Evolutionary conservation across 2,888 invertebrate species (phyloP).

Genomic region (Ceratothoa steindachneri): DNA sequence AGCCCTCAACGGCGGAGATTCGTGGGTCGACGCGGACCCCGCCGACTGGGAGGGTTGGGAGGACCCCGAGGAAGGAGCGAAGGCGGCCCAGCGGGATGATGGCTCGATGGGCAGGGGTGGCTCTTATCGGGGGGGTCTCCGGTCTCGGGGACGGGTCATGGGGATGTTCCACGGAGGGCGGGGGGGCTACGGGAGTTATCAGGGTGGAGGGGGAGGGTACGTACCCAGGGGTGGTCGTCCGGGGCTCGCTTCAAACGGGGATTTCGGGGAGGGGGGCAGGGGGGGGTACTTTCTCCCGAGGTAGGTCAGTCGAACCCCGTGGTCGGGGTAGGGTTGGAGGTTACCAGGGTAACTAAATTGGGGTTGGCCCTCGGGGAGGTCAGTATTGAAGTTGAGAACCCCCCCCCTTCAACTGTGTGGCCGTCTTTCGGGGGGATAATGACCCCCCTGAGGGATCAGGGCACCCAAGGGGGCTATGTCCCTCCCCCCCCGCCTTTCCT

Average conservation of each 20-base stretch:
- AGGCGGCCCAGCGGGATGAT: conserved; percentile 26
- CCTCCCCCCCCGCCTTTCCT: too few relatives aligned
- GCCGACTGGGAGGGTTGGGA: conserved; percentile 29
- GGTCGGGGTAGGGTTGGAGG: conserved; percentile 19
- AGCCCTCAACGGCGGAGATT: conserved; percentile 22
- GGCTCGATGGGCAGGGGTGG: conserved; percentile 26
- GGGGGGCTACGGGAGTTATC: conserved; percentile 19
- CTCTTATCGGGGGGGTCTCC: conserved; percentile 15
- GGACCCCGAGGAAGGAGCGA: neutral
- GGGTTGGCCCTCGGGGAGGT: conserved; percentile 18
- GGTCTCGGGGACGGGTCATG: conserved; percentile 28
- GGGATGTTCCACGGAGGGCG: conserved; percentile 24
- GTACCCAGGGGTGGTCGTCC: conserved; percentile 22
- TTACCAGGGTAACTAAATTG: conserved; percentile 21
- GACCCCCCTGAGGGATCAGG: too few relatives aligned
- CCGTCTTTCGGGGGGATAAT: too few relatives aligned
- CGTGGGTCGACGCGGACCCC: conserved; percentile 21
- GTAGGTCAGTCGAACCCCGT: neutral
- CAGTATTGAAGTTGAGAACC: neutral
- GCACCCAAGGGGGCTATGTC: too few relatives aligned
- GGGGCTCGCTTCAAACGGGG: conserved; percentile 1
- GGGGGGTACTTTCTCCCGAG: conserved; percentile 16
- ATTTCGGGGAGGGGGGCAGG: conserved; percentile 19
- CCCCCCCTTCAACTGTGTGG: too few relatives aligned
- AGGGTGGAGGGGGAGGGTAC: conserved; percentile 31